Evolutionary conservation across 2,888 invertebrate genomes (phyloP).

Genomic region (Scaptodrosophila latifasciaeformis): DNA sequence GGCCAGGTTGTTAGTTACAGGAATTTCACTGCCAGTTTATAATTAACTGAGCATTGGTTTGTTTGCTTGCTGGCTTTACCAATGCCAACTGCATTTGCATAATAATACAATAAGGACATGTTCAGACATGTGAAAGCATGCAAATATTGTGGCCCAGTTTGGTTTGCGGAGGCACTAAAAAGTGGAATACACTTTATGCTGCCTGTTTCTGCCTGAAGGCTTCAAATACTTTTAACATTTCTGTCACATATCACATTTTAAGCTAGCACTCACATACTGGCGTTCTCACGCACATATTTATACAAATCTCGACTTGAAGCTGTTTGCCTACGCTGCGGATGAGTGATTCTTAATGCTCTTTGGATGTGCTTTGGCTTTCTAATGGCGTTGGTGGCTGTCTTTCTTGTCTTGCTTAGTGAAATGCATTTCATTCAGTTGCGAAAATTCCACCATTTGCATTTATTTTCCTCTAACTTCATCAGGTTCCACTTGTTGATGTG

Average conservation of each 20-base stretch:
- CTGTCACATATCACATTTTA: too few relatives aligned
- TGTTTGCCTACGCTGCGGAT: slow-evolving; percentile 10
- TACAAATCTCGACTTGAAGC: slow-evolving; percentile 3
- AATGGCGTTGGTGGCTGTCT: slow-evolving; percentile 6
- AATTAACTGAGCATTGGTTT: slow-evolving; percentile 11
- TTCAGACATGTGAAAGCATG: neutral
- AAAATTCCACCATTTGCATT: too few relatives aligned
- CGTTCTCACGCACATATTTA: too few relatives aligned
- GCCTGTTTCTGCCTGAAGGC: too few relatives aligned
- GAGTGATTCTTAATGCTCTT: slow-evolving; percentile 15
- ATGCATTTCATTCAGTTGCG: slow-evolving; percentile 6
- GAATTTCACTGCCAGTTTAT: too few relatives aligned
- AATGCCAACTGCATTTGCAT: slow-evolving; percentile 24
- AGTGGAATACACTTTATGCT: slow-evolving; percentile 8
- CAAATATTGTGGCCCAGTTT: too few relatives aligned
- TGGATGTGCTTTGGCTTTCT: slow-evolving; percentile 13
- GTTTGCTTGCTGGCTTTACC: neutral
- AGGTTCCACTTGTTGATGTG: slow-evolving; percentile 9
- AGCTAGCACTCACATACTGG: too few relatives aligned
- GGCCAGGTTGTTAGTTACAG: too few relatives aligned
- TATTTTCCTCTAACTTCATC: neutral
- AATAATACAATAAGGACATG: slow-evolving; percentile 13
- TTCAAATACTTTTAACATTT: too few relatives aligned
- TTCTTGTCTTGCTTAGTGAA: slow-evolving; percentile 29
- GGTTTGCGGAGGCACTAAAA: too few relatives aligned